Evolutionary conservation across 2,113 vertebrate genomes (phyloP).

Genomic region (Pelusios castaneus): DNA sequence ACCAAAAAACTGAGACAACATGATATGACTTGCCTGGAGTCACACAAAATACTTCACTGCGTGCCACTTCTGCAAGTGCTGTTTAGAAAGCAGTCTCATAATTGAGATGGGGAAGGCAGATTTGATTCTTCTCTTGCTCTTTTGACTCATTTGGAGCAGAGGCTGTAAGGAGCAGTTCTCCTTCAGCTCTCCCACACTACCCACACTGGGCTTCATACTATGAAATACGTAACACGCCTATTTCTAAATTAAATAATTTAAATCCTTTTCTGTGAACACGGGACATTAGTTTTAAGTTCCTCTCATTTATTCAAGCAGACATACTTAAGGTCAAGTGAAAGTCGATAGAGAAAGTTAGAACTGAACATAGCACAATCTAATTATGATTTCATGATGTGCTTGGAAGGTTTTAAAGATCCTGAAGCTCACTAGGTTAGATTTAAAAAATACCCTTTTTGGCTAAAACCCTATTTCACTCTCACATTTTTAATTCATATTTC

Average conservation of each 20-base stretch:
- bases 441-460: background rate
- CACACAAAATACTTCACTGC: background rate
- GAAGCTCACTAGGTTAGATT: background rate
- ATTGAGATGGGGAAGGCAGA: background rate
- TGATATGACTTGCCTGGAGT: background rate
- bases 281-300: constrained; percentile 23
- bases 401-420: background rate
- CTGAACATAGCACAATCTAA: background rate
- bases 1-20: background rate
- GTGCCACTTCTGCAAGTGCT: background rate
- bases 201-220: background rate
- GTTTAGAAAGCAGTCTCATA: background rate
- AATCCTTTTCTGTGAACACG: background rate
- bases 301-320: constrained; percentile 34
- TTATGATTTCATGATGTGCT: constrained; percentile 12
- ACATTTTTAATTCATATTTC: background rate
- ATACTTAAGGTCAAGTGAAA: background rate
- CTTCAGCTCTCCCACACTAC: background rate
- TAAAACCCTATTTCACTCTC: background rate
- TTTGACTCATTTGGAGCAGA: background rate
- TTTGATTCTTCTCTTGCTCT: background rate
- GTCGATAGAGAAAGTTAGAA: background rate
- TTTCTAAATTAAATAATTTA: background rate
- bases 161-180: background rate
- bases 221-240: background rate